phyloP scores from a whole-genome alignment of 2,888 invertebrate species.

The Drosophila limbata region DNA sequence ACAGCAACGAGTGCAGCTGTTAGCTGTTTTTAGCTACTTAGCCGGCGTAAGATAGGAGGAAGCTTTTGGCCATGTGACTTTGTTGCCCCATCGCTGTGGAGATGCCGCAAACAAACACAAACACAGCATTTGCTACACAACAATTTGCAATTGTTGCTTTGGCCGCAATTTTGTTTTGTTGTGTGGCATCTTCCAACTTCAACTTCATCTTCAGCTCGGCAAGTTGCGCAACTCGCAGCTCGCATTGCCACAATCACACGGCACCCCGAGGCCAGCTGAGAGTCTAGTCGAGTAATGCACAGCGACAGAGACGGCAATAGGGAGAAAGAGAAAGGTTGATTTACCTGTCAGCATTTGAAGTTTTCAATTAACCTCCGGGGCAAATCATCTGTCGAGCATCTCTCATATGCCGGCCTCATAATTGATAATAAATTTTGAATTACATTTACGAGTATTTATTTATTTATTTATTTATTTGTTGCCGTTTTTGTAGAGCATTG shows the following conservation, averaged over 20 bases:
- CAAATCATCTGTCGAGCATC: slow-evolving; percentile 51
- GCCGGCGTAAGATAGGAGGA: slow-evolving; percentile 40
- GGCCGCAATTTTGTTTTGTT: slow-evolving; percentile 55
- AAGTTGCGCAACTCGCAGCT: slow-evolving; percentile 34
- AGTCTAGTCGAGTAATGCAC: neutral
- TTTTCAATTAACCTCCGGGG: slow-evolving; percentile 72
- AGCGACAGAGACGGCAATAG: neutral
- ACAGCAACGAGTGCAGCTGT: slow-evolving; percentile 9
- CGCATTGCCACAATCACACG: slow-evolving; percentile 55
- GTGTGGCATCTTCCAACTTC: slow-evolving; percentile 51
- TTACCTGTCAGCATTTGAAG: slow-evolving; percentile 47
- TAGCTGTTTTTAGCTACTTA: slow-evolving; percentile 24
- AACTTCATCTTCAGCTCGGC: slow-evolving; percentile 28
- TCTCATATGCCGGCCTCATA: slow-evolving; percentile 29
- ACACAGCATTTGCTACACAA: slow-evolving; percentile 59
- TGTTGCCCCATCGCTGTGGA: slow-evolving; percentile 41
- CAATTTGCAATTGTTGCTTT: slow-evolving; percentile 79
- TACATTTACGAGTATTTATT: slow-evolving; percentile 16
- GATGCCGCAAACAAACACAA: slow-evolving; percentile 40
- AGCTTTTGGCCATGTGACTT: slow-evolving; percentile 38
- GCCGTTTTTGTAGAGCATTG: slow-evolving; percentile 23
- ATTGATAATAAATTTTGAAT: slow-evolving; percentile 30
- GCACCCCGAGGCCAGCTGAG: slow-evolving; percentile 11
- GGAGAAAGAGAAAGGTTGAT: slow-evolving; percentile 6
- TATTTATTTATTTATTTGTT: slow-evolving; percentile 41